A percentile compares a stretch with the other conserved stretches of the same genome.
These are phyloP conservation scores for Pogonophryne albipinna DNA, from an alignment of 2,797 vertebrate species.

Conservation along the genomic window DNA sequence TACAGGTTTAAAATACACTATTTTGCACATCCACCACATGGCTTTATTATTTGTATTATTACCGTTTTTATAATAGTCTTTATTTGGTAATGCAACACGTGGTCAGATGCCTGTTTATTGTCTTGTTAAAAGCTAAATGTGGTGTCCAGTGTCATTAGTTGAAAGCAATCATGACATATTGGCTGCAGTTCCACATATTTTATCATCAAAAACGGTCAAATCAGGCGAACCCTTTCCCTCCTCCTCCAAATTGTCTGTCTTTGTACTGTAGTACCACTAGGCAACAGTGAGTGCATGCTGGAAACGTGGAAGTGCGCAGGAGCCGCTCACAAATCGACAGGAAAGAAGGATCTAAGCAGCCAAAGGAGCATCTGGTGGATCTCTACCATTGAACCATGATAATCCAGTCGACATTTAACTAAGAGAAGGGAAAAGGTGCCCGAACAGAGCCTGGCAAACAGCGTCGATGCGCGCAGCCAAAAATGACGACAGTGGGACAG, in stretches of 20 bases:
- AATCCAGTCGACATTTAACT: constrained; percentile 54
- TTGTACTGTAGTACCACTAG: constrained; percentile 70
- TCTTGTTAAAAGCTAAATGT: not conserved
- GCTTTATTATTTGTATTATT: not conserved
- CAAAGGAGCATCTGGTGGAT: constrained; percentile 67
- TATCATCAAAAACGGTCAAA: constrained; percentile 55
- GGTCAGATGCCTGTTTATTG: not conserved
- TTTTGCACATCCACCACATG: no score
- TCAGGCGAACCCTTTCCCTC: constrained; percentile 62
- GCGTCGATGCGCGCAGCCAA: constrained; percentile 73
- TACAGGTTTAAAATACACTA: not conserved
- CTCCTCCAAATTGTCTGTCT: constrained; percentile 75
- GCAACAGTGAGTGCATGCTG: constrained; percentile 82
- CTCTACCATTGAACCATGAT: constrained; percentile 54
- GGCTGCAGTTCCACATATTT: constrained; percentile 50
- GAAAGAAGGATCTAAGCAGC: constrained; percentile 59
- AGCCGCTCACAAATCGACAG: constrained; percentile 66
- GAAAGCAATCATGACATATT: constrained; percentile 38
- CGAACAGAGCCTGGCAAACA: constrained; percentile 44
- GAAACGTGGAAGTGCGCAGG: constrained; percentile 84
- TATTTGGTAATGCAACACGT: not conserved
- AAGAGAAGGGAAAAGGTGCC: constrained; percentile 37
- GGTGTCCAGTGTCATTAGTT: constrained; percentile 26
- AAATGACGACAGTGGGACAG: constrained; percentile 77
- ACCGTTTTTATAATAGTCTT: not conserved